A percentile compares a stretch with the other conserved stretches of the same genome.
Evolutionary conservation across 2,113 vertebrate species (phyloP).

Genomic region (Siniperca chuatsi): DNA sequence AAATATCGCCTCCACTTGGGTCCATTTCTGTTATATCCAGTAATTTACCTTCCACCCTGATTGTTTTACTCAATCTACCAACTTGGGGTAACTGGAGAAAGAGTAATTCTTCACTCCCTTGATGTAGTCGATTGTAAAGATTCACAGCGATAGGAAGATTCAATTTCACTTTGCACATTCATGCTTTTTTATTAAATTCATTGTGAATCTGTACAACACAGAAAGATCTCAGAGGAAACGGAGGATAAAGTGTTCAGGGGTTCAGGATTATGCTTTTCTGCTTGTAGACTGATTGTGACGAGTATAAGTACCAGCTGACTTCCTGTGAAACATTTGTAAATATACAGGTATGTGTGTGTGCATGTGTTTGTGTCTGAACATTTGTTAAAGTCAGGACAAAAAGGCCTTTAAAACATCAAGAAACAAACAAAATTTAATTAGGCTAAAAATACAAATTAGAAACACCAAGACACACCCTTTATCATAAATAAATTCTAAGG

Average conservation of each 20-base stretch:
- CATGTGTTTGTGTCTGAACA: not conserved
- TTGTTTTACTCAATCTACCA: slow-evolving; percentile 47
- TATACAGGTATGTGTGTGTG: not conserved
- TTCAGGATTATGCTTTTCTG: slow-evolving; percentile 24
- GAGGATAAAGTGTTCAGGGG: slow-evolving; percentile 32
- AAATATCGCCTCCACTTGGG: slow-evolving; percentile 36
- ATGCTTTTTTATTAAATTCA: slow-evolving; percentile 24
- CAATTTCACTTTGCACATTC: not conserved
- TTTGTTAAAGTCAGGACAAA: slow-evolving; percentile 1
- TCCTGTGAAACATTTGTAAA: slow-evolving; percentile 23
- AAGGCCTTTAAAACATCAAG: not conserved
- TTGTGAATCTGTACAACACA: slow-evolving; percentile 76
- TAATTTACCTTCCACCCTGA: slow-evolving; percentile 65
- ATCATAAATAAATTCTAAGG: not conserved
- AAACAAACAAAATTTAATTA: not conserved
- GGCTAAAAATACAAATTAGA: not conserved
- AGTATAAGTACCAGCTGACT: not conserved
- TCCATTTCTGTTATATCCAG: slow-evolving; percentile 23
- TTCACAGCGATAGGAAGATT: slow-evolving; percentile 56
- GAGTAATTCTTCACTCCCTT: slow-evolving; percentile 18
- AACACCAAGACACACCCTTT: not conserved
- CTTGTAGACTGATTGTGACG: not conserved
- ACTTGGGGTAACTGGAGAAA: slow-evolving; percentile 30
- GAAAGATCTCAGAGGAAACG: slow-evolving; percentile 64
- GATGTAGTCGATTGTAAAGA: slow-evolving; percentile 58